Percentiles rank a stretch among this genome's conserved stretches.
These are phyloP conservation scores for Mylabris sibirica DNA, from an alignment of 2,888 invertebrate species.

Conservation along the genomic window DNA sequence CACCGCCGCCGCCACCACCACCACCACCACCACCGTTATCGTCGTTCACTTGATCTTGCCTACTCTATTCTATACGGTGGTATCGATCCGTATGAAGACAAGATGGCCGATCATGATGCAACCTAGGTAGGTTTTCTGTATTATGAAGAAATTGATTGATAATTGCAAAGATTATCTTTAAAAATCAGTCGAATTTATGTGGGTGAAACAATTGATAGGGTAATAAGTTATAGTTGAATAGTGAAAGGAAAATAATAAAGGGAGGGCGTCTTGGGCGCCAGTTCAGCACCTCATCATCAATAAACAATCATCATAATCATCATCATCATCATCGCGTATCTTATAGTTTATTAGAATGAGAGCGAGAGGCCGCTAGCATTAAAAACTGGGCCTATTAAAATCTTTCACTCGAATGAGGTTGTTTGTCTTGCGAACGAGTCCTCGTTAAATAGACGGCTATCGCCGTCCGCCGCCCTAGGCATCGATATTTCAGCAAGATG, in stretches of 20 bases:
- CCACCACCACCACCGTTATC: conserved; percentile 47
- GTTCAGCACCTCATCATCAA: conserved; percentile 51
- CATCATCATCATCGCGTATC: conserved; percentile 5
- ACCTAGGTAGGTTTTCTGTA: neutral
- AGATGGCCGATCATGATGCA: conserved; percentile 40
- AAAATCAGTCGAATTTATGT: neutral
- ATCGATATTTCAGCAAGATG: conserved; percentile 50
- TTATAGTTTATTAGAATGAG: conserved; percentile 40
- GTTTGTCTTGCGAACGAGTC: conserved; percentile 53
- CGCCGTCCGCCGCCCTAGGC: conserved; percentile 29
- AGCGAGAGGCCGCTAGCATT: conserved; percentile 51
- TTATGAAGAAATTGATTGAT: neutral
- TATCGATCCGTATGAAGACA: conserved; percentile 48
- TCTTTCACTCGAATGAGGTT: conserved; percentile 60
- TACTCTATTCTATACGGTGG: conserved; percentile 32
- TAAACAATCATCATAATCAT: conserved; percentile 47
- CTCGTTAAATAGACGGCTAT: conserved; percentile 50
- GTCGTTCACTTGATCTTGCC: conserved; percentile 43
- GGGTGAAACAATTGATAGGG: neutral
- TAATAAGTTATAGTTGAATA: neutral
- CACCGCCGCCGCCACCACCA: conserved; percentile 7
- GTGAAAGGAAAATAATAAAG: neutral
- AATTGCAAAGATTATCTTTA: neutral
- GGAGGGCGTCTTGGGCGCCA: neutral
- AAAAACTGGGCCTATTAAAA: conserved; percentile 62